Conservation (phyloP, 2,113 vertebrate genomes). For the Misgurnus anguillicaudatus region DNA sequence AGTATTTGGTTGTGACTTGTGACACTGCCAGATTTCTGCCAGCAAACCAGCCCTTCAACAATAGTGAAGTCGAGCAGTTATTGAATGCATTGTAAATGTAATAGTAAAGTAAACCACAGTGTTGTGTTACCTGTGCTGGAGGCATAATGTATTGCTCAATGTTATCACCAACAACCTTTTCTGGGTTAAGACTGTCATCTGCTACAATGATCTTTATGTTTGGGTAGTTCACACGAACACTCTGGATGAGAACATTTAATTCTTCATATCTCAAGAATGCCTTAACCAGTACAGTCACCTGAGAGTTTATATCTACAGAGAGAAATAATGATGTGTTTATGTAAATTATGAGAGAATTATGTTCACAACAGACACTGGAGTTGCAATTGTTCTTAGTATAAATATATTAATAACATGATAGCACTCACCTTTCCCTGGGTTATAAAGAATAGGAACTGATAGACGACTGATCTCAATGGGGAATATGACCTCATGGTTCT, state of each 20-base stretch:
- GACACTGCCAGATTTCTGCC: no score
- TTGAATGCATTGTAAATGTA: no score
- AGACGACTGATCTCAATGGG: conserved; percentile 68
- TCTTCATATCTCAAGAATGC: conserved; percentile 47
- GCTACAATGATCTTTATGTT: conserved; percentile 43
- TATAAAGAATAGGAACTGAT: conserved; percentile 66
- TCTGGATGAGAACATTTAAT: conserved; percentile 31
- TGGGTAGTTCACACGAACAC: conserved; percentile 25
- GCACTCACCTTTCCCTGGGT: conserved; percentile 62
- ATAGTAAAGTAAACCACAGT: no score
- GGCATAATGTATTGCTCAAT: conserved; percentile 71
- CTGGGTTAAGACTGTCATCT: conserved; percentile 42
- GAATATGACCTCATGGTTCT: conserved; percentile 64
- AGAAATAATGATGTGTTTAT: no score
- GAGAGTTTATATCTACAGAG: conserved; percentile 42
- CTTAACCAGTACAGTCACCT: conserved; percentile 40
- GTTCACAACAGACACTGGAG: no score
- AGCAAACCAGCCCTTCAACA: no score
- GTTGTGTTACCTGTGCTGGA: conserved; percentile 70
- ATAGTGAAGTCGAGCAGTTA: no score
- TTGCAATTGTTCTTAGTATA: not conserved
- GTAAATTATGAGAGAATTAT: no score
- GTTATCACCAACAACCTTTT: conserved; percentile 26
- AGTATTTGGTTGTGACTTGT: no score
- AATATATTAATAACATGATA: not conserved